A percentile compares a stretch with the other conserved stretches of the same genome.
Conservation (phyloP, 2,888 invertebrate species). For the Pyrgus malvae region DNA sequence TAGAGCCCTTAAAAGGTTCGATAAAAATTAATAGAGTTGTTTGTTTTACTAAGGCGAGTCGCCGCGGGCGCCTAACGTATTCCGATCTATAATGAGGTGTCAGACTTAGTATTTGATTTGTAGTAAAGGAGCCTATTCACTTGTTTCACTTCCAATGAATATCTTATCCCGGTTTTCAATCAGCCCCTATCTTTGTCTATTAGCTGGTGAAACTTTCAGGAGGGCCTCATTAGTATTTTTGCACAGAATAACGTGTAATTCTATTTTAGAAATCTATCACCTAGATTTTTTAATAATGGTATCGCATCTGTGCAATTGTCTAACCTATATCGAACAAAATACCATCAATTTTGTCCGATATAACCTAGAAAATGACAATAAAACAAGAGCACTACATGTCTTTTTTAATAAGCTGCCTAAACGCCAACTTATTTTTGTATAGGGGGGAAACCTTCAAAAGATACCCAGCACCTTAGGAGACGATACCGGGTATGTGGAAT, state of each 20-base stretch:
- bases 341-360: too few relatives aligned
- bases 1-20: constrained; percentile 49
- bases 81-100: constrained; percentile 65
- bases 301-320: too few relatives aligned
- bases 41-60: constrained; percentile 65
- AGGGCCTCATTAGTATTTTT: constrained; percentile 22
- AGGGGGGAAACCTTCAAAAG: too few relatives aligned
- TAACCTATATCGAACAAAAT: too few relatives aligned
- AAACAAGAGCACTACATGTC: too few relatives aligned
- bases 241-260: background rate
- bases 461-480: too few relatives aligned
- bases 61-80: constrained; percentile 66
- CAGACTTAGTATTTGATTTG: constrained; percentile 54
- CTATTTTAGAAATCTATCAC: background rate
- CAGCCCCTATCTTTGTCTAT: constrained; percentile 13
- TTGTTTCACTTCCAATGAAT: constrained; percentile 23
- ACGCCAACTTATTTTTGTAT: too few relatives aligned
- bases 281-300: too few relatives aligned
- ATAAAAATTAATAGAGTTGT: constrained; percentile 72
- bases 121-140: constrained; percentile 46
- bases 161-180: constrained; percentile 25
- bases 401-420: too few relatives aligned
- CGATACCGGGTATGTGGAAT: too few relatives aligned
- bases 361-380: too few relatives aligned
- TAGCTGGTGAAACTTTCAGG: constrained; percentile 4